phyloP scores from a whole-genome alignment of 2,113 vertebrate species.

The Serilophus lunatus region DNA sequence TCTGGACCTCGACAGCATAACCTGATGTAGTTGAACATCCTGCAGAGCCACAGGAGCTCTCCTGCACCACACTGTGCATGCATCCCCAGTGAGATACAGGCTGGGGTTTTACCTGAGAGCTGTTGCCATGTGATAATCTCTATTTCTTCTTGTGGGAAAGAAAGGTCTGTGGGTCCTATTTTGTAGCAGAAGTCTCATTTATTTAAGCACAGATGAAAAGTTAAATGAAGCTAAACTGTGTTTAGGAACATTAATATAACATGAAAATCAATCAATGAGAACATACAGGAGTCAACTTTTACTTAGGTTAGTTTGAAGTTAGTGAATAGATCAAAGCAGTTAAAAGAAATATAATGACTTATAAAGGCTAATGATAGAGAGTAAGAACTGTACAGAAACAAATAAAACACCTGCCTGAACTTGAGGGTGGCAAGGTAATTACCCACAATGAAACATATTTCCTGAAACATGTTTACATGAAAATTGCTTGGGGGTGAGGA shows the following conservation, averaged over 20 bases:
- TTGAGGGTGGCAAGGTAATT: slow-evolving; percentile 35
- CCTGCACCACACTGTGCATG: not conserved
- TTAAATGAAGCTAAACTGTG: not conserved
- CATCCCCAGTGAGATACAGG: not conserved
- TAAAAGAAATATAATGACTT: slow-evolving; percentile 33
- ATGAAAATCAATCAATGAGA: slow-evolving; percentile 23
- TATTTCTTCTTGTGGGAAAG: slow-evolving; percentile 39
- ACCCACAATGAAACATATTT: slow-evolving; percentile 30
- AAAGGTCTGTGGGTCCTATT: not conserved
- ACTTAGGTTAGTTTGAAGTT: slow-evolving; percentile 4
- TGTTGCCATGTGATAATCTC: not conserved
- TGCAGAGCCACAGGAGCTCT: not conserved
- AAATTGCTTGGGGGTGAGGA: slow-evolving; percentile 7
- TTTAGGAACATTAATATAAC: not conserved
- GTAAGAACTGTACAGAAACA: not conserved
- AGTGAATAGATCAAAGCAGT: slow-evolving; percentile 47
- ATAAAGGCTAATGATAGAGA: slow-evolving; percentile 11
- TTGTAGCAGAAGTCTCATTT: not conserved
- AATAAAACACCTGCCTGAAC: slow-evolving; percentile 50
- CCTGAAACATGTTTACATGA: slow-evolving; percentile 54
- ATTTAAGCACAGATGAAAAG: not conserved
- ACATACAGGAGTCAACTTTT: slow-evolving; percentile 3
- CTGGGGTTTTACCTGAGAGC: not conserved
- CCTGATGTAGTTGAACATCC: not conserved
- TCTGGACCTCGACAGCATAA: not conserved